These are phyloP conservation scores for Tuberolachnus salignus DNA, from an alignment of 2,888 invertebrate genomes.

Conservation along the genomic window DNA sequence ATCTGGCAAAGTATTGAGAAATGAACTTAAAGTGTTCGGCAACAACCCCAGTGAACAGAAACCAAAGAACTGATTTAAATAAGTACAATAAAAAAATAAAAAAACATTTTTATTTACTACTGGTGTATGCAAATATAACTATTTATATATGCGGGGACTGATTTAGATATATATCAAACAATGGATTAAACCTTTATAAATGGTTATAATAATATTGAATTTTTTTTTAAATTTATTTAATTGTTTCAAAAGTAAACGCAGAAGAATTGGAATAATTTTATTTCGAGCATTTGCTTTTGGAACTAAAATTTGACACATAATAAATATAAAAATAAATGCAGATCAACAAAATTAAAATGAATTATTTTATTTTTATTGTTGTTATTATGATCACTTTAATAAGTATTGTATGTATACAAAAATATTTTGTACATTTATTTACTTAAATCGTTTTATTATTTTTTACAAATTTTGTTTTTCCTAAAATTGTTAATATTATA, in stretches of 20 bases:
- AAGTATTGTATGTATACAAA: not conserved
- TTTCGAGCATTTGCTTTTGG: not conserved
- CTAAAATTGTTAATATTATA: not conserved
- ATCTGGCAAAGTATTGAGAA: slow-evolving; percentile 61
- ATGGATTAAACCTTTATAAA: not conserved
- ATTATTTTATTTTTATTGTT: too few relatives aligned
- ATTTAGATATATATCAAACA: slow-evolving; percentile 61
- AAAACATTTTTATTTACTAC: slow-evolving; percentile 13
- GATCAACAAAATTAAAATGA: too few relatives aligned
- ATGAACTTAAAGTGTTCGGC: slow-evolving; percentile 63
- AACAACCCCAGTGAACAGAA: slow-evolving; percentile 56
- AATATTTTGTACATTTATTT: not conserved
- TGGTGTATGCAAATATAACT: not conserved
- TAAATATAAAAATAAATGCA: too few relatives aligned
- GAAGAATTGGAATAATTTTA: not conserved
- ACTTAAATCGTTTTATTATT: not conserved
- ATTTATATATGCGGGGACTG: slow-evolving; percentile 9
- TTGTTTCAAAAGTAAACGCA: not conserved
- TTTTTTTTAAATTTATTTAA: slow-evolving; percentile 22
- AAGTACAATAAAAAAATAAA: not conserved
- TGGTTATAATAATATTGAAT: not conserved
- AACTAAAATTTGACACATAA: too few relatives aligned
- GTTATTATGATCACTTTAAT: too few relatives aligned
- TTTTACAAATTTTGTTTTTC: not conserved
- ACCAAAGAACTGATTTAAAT: slow-evolving; percentile 41